Percentiles rank a stretch among this genome's conserved stretches.
phyloP scores from a whole-genome alignment of 2,797 vertebrate genomes.

The Etheostoma perlongum region DNA sequence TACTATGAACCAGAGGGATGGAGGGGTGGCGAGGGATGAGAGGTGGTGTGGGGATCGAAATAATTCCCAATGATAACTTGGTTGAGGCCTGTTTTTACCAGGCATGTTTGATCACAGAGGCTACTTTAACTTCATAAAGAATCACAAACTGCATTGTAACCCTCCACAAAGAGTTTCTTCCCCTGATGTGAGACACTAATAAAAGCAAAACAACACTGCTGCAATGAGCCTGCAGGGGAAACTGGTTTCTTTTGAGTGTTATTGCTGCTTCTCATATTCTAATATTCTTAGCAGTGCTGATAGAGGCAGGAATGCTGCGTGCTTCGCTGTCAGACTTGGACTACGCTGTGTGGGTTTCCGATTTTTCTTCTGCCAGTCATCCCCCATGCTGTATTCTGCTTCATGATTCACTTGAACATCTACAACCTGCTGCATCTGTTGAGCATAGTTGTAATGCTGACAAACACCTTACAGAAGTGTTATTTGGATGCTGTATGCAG shows the following conservation, averaged over 20 bases:
- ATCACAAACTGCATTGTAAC: constrained; percentile 46
- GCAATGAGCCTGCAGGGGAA: constrained; percentile 49
- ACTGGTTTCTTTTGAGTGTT: constrained; percentile 43
- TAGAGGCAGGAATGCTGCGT: constrained; percentile 33
- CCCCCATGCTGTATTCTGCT: constrained; percentile 47
- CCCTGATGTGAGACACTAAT: constrained; percentile 47
- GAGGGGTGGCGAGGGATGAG: not conserved
- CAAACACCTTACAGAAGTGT: constrained; percentile 17
- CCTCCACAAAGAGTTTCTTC: constrained; percentile 32
- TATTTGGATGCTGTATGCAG: constrained; percentile 10
- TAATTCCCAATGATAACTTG: constrained; percentile 11
- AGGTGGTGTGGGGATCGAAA: not conserved
- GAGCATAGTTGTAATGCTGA: constrained; percentile 31
- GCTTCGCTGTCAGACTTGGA: constrained; percentile 31
- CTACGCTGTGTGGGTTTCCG: not conserved
- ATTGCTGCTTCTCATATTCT: constrained; percentile 48
- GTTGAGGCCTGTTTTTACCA: constrained; percentile 18
- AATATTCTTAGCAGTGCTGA: constrained; percentile 50
- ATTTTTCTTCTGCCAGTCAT: constrained; percentile 49
- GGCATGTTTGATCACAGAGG: constrained; percentile 42
- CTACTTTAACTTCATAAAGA: constrained; percentile 36
- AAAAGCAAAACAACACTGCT: constrained; percentile 36
- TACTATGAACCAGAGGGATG: constrained; percentile 8
- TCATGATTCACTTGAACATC: constrained; percentile 58
- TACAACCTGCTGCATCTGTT: constrained; percentile 52